A percentile compares a stretch with the other conserved stretches of the same genome.
These are phyloP conservation scores for Apodemus agrarius DNA, from an alignment of 2,797 vertebrate genomes.

Conservation along the genomic window DNA sequence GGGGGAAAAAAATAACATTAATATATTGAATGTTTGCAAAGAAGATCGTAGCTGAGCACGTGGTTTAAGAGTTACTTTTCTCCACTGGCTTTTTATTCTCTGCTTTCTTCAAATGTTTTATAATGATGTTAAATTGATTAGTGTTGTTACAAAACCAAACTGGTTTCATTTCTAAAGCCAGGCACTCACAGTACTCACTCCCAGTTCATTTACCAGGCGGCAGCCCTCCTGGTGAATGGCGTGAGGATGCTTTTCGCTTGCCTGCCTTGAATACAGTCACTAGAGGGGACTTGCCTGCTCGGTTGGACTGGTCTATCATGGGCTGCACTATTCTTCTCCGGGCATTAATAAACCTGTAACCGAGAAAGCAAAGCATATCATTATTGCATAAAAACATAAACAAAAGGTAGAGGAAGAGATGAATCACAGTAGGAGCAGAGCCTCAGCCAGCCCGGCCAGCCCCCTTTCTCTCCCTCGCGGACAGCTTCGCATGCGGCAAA, in stretches of 20 bases:
- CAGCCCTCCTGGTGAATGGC: conserved; percentile 92
- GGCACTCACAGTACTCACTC: conserved; percentile 87
- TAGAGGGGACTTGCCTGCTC: conserved; percentile 98
- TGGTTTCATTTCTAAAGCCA: conserved; percentile 88
- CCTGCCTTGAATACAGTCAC: conserved; percentile 92
- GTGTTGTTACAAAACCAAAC: conserved; percentile 86
- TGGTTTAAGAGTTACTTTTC: conserved; percentile 74
- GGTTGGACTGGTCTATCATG: conserved; percentile 99
- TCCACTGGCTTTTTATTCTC: conserved; percentile 39
- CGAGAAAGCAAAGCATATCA: conserved; percentile 78
- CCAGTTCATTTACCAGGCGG: conserved; percentile 92
- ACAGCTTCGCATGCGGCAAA: conserved; percentile 86
- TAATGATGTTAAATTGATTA: conserved; percentile 86
- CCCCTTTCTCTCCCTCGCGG: conserved; percentile 8
- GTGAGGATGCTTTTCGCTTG: conserved; percentile 90
- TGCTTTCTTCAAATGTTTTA: conserved; percentile 80
- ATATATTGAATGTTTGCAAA: conserved; percentile 73
- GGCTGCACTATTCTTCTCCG: conserved; percentile 99
- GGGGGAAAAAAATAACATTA: conserved; percentile 82
- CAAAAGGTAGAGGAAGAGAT: background rate
- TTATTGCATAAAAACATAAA: conserved; percentile 73
- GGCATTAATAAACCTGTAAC: conserved; percentile 99
- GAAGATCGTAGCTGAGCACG: conserved; percentile 59
- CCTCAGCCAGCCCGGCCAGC: background rate
- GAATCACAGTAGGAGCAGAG: background rate